Base-by-base conservation (phyloP, 1,140 invertebrate species). In the Sminthurides bifidus region DNA sequence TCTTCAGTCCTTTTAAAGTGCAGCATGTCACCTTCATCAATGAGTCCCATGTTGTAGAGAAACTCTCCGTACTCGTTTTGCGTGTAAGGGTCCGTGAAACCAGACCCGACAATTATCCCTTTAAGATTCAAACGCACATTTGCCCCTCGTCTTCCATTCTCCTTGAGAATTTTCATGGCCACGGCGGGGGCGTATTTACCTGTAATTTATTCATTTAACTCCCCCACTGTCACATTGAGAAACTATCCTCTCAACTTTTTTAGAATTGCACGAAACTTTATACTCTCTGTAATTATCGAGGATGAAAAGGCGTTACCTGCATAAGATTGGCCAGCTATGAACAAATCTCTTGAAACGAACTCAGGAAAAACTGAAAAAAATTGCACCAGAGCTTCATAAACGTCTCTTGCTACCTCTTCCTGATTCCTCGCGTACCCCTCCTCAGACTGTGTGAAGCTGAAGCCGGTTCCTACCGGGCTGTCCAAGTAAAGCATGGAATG, bases 131-230 rank as follows among this genome's bases (percentile, higher is more conserved):
- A 57, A 24, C 29, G 27, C 23, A 33, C 12, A 14, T 50, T 37
- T 15, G 35, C n/a, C 15, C 29, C 19, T 31, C 26, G 40, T 10
- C 45, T 29, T 21, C 41, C 43, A 63, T 81, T 84, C 29, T 80
- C 76, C 59, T 75, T 74, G 66, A 88, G 80, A 45, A 91, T 89
- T 19, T 81, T 80, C 65, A 85, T 78, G 1, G 79, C 80, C 10
- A 87, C 66, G 0, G 83, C 79, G 15, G 87, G 85, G 0, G 8
- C 5, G 21, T 26, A 10, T 15, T 19, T 19, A 19, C 17, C 6
- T n/a, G 5, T 75, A 75, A 43, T 43, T 10, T 10, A 8, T 43
- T 12, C 12, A 10, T 6, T 10, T 43, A 12, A 43, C 21, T 43
- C 6, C 12, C 8, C 12, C 6, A 10, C 8, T 10, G 17, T 12